Percentiles rank a stretch among this genome's conserved stretches.
Conservation (phyloP, 1,140 invertebrate genomes). For the Nasonia vitripennis region DNA sequence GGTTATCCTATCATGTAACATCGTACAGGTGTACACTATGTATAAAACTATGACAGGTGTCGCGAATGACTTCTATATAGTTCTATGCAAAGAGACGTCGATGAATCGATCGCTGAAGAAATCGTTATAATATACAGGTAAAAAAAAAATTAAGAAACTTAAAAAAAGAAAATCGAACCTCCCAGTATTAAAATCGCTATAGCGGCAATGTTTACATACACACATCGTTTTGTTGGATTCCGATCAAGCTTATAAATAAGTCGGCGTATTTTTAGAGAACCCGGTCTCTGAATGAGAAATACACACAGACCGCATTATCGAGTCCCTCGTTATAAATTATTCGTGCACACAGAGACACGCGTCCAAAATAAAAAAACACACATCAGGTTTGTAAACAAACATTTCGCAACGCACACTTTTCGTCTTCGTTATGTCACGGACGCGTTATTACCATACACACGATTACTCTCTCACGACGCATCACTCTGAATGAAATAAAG, state of each 20-base stretch:
- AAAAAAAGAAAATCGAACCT: neutral
- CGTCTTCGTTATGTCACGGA: neutral
- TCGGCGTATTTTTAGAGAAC: neutral
- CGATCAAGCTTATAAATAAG: conserved; percentile 14
- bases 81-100: neutral
- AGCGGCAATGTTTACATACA: neutral
- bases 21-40: neutral
- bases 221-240: neutral
- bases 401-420: neutral
- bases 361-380: neutral
- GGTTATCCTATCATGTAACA: neutral
- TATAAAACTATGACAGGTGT: neutral
- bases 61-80: neutral
- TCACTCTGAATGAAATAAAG: neutral
- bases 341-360: neutral
- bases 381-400: neutral
- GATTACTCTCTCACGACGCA: neutral
- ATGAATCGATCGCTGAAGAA: conserved; percentile 6
- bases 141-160: neutral
- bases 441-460: neutral
- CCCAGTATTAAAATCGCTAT: neutral
- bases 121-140: neutral
- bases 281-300: neutral
- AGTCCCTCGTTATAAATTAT: conserved; percentile 9
- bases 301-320: neutral